Percentiles rank a stretch among this genome's conserved stretches.
Evolutionary conservation across 2,113 vertebrate species (phyloP).

Genomic region (Chloropsis hardwickii): DNA sequence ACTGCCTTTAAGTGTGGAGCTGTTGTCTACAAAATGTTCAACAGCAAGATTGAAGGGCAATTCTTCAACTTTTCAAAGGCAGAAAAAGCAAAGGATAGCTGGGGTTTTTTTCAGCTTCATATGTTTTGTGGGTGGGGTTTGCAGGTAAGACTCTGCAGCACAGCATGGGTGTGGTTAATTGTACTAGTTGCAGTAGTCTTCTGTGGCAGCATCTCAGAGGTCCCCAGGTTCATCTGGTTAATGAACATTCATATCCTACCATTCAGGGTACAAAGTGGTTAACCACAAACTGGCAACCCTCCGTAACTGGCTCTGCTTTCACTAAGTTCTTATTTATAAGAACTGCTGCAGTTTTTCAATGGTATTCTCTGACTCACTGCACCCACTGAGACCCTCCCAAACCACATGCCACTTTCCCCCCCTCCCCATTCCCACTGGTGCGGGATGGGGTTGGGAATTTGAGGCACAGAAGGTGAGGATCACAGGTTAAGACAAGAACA

Average conservation of each 20-base stretch:
- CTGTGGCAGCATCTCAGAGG: background rate
- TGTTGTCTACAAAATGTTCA: background rate
- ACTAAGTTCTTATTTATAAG: background rate
- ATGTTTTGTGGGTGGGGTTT: background rate
- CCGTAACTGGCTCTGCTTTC: background rate
- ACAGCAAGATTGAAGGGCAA: background rate
- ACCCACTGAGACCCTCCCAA: background rate
- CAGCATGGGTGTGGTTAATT: background rate
- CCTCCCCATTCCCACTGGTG: background rate
- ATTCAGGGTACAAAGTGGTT: background rate
- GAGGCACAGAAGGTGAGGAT: background rate
- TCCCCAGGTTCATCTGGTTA: background rate
- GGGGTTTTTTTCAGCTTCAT: accelerated
- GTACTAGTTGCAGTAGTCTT: background rate
- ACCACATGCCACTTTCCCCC: accelerated
- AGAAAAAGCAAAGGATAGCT: background rate
- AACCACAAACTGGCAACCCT: background rate
- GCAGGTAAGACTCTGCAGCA: background rate
- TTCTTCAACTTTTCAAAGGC: background rate
- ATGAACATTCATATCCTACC: background rate
- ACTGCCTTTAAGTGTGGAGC: background rate
- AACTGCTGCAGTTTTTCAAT: accelerated
- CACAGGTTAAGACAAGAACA: background rate
- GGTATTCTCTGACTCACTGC: background rate
- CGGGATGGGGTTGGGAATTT: background rate